Percentiles rank a stretch among this genome's conserved stretches.
Conservation (phyloP, 2,888 invertebrate genomes). For the Ophion ellenae region DNA sequence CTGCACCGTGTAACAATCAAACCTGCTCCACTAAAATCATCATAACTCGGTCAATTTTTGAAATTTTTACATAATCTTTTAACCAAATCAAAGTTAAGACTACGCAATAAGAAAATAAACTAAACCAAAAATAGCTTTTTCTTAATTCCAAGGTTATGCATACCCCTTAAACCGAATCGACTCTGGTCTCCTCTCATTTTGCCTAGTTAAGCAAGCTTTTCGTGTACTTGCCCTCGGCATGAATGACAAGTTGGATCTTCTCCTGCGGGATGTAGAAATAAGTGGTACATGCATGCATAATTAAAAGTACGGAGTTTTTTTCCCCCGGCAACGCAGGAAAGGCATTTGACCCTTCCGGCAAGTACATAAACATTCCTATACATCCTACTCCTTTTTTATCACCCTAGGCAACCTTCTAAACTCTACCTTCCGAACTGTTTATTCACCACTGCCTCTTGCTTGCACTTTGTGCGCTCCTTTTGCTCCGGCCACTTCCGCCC, state of each 20-base stretch:
- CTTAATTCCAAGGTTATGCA: too few species aligned
- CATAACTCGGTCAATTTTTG: too few species aligned
- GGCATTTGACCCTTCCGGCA: constrained; percentile 4
- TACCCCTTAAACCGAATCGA: neutral
- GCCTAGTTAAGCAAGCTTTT: neutral
- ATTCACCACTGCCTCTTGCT: constrained; percentile 2
- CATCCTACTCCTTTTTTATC: neutral
- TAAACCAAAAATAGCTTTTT: too few species aligned
- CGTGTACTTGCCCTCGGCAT: constrained; percentile 30
- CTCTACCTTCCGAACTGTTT: neutral
- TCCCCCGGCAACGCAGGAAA: neutral
- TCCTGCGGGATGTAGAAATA: constrained; percentile 3
- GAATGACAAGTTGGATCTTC: constrained; percentile 50
- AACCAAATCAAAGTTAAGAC: too few species aligned
- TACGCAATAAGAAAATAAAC: too few species aligned
- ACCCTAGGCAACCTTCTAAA: constrained; percentile 22
- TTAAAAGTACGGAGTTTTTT: constrained; percentile 15
- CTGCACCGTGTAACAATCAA: too few species aligned
- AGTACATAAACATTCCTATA: constrained; percentile 7
- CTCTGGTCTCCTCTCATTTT: neutral
- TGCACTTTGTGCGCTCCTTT: neutral
- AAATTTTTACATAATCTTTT: too few species aligned
- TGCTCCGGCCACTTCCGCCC: neutral
- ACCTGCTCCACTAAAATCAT: too few species aligned
- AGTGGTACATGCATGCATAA: constrained; percentile 19